phyloP scores from a whole-genome alignment of 1,140 invertebrate genomes.

The Drosophila sturtevanti region DNA sequence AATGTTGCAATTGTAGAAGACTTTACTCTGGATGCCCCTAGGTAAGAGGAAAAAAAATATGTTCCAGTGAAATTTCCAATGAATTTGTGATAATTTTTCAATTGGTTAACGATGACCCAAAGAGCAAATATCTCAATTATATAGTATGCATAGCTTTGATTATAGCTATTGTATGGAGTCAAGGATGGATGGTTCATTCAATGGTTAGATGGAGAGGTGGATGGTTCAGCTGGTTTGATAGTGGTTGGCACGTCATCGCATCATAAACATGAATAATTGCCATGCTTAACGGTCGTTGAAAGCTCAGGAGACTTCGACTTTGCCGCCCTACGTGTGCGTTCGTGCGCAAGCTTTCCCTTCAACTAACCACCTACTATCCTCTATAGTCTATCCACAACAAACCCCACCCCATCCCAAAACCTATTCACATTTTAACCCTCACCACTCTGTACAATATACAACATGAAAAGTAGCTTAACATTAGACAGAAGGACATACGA shows the following conservation, averaged over 20 bases:
- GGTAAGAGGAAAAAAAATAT: no score
- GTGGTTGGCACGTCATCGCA: slow-evolving; percentile 57
- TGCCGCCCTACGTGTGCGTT: slow-evolving; percentile 34
- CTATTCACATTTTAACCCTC: not conserved
- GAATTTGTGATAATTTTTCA: not conserved
- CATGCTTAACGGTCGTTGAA: slow-evolving; percentile 71
- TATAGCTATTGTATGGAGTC: not conserved
- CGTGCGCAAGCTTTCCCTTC: slow-evolving; percentile 45
- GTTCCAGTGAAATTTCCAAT: not conserved
- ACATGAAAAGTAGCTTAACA: slow-evolving; percentile 79
- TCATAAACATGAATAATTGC: slow-evolving; percentile 79
- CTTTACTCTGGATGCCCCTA: no score
- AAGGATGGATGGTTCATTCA: not conserved
- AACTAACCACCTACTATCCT: not conserved
- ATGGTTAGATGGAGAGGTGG: not conserved
- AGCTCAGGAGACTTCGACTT: slow-evolving; percentile 58
- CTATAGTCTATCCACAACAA: no score
- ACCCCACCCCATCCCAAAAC: no score
- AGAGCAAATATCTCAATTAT: not conserved
- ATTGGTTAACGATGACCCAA: slow-evolving; percentile 1
- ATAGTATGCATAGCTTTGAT: not conserved
- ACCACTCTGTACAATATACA: not conserved
- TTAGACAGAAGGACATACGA: slow-evolving; percentile 72
- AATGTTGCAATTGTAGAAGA: no score
- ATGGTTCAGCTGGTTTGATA: slow-evolving; percentile 1